Evolutionary conservation across 2,888 invertebrate species (phyloP), one percentile per base, ranked within the genome.

Genomic region (Leptinotarsa haldemani): DNA sequence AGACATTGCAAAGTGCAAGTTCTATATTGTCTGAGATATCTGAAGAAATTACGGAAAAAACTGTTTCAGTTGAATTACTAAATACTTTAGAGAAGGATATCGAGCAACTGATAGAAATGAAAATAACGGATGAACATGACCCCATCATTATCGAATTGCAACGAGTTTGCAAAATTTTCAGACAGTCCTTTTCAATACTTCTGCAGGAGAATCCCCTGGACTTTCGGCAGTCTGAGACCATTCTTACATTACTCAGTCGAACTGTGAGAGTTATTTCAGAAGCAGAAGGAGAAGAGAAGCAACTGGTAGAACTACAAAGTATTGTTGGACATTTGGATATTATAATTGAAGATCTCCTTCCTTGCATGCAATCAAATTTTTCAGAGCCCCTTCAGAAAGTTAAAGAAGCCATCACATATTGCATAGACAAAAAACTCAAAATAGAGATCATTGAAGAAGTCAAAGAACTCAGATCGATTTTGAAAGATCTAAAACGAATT

Each of bases 221-320:
- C 9, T 13, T n/a, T 1, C 61, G 30, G 9, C 61, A 40, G n/a
- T 30, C 61, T 61, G 61, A 61, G 30, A n/a, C n/a, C 7, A 61
- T 61, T 40, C 9, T 61, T 40, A 61, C 40, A 40, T n/a, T 61
- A 30, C 46, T 73, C 1, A 20, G 48, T 65, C 7, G 4, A 18
- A 50, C 69, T n/a, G 46, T 71, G 22, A 52, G 63, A 47, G 53
- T 71, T 61, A n/a, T 74, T 47, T 50, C 67, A 40, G 69, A 70
- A 58, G 61, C n/a, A 30, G 48, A 2, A 5, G 61, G 7, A 18
- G 61, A 40, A n/a, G 61, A 30, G n/a, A 61, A 65, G 46, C 65
- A 53, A 52, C 16, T 70, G 16, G 25, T 25, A 40, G 65, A 65
- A 18, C 15, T 65, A 4, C 50, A 52, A 1, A 30, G n/a, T 22